These are phyloP conservation scores for Himalopsyche anomala DNA, from an alignment of 2,888 invertebrate species.

Conservation along the genomic window DNA sequence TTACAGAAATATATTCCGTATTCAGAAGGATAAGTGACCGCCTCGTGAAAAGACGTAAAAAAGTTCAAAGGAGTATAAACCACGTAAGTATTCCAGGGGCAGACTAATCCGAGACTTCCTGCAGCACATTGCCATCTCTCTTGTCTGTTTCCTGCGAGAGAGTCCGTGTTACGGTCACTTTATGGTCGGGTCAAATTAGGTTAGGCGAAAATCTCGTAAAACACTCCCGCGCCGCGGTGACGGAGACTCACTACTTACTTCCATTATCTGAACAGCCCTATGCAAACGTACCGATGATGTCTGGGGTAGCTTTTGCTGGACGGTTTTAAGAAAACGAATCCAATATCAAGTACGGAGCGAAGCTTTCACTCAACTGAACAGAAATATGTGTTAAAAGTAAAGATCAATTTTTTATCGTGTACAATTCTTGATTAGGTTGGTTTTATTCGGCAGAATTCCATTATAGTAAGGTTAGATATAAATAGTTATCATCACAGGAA, in stretches of 20 bases:
- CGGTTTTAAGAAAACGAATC: no score
- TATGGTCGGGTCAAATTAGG: constrained; percentile 65
- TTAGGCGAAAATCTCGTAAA: constrained; percentile 65
- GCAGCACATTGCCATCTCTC: constrained; percentile 18
- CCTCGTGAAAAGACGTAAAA: not conserved
- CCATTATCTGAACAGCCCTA: constrained; percentile 33
- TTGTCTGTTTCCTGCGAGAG: constrained; percentile 44
- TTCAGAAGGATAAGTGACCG: not conserved
- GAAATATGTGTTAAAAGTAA: no score
- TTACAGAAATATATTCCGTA: no score
- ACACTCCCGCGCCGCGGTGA: constrained; percentile 59
- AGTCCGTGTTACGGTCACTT: constrained; percentile 62
- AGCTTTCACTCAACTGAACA: no score
- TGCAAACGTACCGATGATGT: no score
- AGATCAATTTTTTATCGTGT: no score
- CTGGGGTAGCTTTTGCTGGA: no score
- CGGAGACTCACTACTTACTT: not conserved
- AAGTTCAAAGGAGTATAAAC: not conserved
- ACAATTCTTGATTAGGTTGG: no score
- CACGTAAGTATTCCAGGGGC: not conserved
- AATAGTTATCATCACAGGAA: no score
- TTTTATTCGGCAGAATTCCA: no score
- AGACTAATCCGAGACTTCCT: constrained; percentile 36
- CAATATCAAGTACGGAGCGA: no score
- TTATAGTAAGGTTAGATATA: no score